Conservation (phyloP, 2,797 vertebrate species). For the Odontamblyopus rebecca region DNA sequence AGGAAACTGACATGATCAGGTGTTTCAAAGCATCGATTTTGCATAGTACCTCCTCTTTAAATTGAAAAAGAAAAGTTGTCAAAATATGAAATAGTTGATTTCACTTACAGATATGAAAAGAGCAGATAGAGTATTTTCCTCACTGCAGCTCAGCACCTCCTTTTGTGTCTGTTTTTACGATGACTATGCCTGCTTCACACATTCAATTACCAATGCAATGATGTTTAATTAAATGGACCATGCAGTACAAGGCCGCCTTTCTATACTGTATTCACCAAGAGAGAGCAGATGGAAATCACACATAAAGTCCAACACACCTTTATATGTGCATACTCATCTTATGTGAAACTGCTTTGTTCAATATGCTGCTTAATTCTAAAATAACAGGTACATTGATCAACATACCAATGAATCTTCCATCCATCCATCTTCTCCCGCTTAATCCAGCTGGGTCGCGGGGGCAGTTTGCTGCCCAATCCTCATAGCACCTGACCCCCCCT, state of each 20-base stretch:
- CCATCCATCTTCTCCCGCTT: no score
- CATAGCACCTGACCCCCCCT: no score
- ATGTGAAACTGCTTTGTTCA: background rate
- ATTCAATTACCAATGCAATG: constrained; percentile 1
- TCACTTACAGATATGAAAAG: background rate
- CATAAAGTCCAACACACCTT: background rate
- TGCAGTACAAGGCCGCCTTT: background rate
- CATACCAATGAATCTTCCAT: no score
- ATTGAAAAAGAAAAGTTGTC: background rate
- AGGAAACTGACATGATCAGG: no score
- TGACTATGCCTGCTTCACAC: background rate
- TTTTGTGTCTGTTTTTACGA: background rate
- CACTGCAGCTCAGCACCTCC: background rate
- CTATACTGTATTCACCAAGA: background rate
- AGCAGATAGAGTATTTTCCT: background rate
- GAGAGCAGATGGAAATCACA: background rate
- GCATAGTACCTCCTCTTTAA: no score
- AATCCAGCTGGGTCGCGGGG: no score
- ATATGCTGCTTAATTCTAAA: background rate
- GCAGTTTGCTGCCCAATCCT: no score
- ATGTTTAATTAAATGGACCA: background rate
- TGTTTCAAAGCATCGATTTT: no score
- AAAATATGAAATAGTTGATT: background rate
- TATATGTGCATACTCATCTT: background rate
- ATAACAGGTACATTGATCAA: no score